Base-by-base conservation (phyloP, 2,797 vertebrate species). In the Danio aesculapii region DNA sequence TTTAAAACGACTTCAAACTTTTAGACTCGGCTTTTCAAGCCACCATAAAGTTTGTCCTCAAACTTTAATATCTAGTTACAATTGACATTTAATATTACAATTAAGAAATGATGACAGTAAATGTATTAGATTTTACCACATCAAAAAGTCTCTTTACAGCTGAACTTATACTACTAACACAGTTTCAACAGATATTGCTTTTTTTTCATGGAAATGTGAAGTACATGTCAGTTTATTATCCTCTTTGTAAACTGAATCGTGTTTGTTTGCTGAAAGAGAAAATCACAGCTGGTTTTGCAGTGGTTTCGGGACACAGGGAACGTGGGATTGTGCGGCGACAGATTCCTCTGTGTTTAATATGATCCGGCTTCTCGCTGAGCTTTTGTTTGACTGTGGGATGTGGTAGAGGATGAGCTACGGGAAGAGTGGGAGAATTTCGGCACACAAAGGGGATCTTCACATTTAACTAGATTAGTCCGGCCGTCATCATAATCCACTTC, bases 401-500 rank as follows among this genome's bases (percentile, higher is more conserved):
- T 59, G 19, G 19, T 41, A 79, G 83, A 55, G 69, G 49, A 52
- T 16, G 57, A 61, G 70, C 17, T 49, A 44, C 46, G 49, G 71
- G 64, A 52, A 71, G 16, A 55, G 47, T 69, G 43, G 68, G 63
- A 64, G 62, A 73, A 84, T 66, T 62, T 75, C 47, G 21, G 47
- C 79, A 70, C 63, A 80, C 58, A 78, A 84, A 52, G 55, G 49
- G 50, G 64, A 82, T 79, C 67, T 77, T 85, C 73, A 81, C 58
- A 2, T 78, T 81, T 80, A 78, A 82, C 75, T 76, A 64, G 62
- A 85, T 86, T 83, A 85, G 14, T 10, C 30, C 30, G 6, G 69
- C 53, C 53, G 30, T 79, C 46, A 41, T 75, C 55, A 69, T 87
- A 70, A 84, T 78, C 71, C 71, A 81, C 69, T 81, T 79, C 71